Evolutionary conservation across 2,113 vertebrate species (phyloP).

Genomic region (Sceloporus undulatus): DNA sequence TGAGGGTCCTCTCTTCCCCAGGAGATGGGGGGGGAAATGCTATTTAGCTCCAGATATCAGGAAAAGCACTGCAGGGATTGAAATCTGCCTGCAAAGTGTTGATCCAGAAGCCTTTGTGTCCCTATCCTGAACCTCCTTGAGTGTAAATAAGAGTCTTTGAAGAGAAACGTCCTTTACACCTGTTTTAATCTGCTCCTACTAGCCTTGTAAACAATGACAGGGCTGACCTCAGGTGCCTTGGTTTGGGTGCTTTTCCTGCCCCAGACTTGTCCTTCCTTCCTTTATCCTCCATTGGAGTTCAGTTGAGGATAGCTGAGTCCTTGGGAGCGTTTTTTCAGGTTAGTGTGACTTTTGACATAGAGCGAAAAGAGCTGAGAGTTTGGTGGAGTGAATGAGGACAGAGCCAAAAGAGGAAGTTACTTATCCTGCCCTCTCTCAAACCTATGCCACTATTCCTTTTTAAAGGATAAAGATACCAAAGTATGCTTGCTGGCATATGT

Average conservation of each 20-base stretch:
- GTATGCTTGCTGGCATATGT: neutral
- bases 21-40: too few relatives aligned
- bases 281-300: too few relatives aligned
- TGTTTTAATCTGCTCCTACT: neutral
- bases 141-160: neutral
- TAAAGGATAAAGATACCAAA: neutral
- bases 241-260: too few relatives aligned
- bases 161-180: neutral
- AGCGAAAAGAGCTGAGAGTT: neutral
- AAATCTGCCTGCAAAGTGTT: neutral
- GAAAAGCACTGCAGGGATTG: too few relatives aligned
- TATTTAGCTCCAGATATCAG: too few relatives aligned
- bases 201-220: neutral
- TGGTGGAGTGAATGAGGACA: neutral
- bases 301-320: too few relatives aligned
- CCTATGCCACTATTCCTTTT: neutral
- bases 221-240: too few relatives aligned
- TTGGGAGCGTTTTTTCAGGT: neutral
- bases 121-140: neutral
- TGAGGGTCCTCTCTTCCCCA: too few relatives aligned
- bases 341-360: neutral
- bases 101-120: neutral
- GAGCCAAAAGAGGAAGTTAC: neutral
- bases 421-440: too few relatives aligned
- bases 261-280: too few relatives aligned